phyloP scores from a whole-genome alignment of 2,797 vertebrate species.

The Xenopus petersii region DNA sequence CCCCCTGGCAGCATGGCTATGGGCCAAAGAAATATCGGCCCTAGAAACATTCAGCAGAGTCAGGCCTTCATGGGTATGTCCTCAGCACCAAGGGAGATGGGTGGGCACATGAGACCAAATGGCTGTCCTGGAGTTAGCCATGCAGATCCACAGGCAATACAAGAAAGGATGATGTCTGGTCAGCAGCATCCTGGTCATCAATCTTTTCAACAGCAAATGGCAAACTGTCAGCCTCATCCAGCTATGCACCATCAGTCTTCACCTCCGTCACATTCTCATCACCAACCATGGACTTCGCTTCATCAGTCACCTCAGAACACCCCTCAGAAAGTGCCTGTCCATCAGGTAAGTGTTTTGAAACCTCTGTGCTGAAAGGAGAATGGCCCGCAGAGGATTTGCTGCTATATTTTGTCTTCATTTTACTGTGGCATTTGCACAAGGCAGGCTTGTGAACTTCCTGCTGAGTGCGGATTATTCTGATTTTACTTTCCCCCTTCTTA shows the following conservation, averaged over 20 bases:
- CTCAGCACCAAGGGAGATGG: slow-evolving; percentile 73
- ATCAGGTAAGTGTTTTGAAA: slow-evolving; percentile 80
- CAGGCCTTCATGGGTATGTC: slow-evolving; percentile 86
- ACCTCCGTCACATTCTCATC: slow-evolving; percentile 78
- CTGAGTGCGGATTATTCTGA: slow-evolving; percentile 9
- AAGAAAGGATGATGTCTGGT: slow-evolving; percentile 74
- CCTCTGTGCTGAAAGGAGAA: too few relatives aligned
- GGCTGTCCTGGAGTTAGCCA: slow-evolving; percentile 77
- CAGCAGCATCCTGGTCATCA: slow-evolving; percentile 74
- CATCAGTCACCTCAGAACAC: slow-evolving; percentile 89
- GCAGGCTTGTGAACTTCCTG: slow-evolving; percentile 34
- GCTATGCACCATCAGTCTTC: slow-evolving; percentile 86
- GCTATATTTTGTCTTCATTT: neutral
- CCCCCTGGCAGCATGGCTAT: slow-evolving; percentile 81
- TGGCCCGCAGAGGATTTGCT: neutral
- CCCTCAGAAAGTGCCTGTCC: slow-evolving; percentile 98
- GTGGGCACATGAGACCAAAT: slow-evolving; percentile 78
- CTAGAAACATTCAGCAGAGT: slow-evolving; percentile 74
- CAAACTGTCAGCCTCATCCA: slow-evolving; percentile 81
- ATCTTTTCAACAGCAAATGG: slow-evolving; percentile 85
- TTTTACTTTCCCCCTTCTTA: neutral
- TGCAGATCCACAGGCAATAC: slow-evolving; percentile 77
- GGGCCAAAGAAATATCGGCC: slow-evolving; percentile 81
- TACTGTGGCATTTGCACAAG: slow-evolving; percentile 21
- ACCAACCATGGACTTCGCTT: slow-evolving; percentile 86